Percentiles rank a stretch among this genome's conserved stretches.
Evolutionary conservation across 2,888 invertebrate species (phyloP).

Genomic region (Pantelozetes paolii): DNA sequence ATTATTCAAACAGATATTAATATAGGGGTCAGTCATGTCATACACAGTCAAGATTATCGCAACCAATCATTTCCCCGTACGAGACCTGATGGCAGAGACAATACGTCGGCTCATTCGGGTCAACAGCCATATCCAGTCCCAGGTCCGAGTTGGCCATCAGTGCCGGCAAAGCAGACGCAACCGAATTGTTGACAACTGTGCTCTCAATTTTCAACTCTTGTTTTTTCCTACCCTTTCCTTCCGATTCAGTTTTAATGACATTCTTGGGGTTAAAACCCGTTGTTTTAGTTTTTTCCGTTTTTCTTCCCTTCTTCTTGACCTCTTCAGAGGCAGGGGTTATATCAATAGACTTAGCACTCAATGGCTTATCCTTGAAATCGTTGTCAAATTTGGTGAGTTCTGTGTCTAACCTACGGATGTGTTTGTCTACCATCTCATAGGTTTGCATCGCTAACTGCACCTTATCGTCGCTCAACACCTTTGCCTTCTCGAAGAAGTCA

Average conservation of each 20-base stretch:
- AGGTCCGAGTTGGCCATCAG: conserved; percentile 21
- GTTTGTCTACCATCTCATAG: conserved; percentile 94
- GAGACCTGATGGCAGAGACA: conserved; percentile 96
- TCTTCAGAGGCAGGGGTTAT: conserved; percentile 44
- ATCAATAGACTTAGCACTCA: background rate
- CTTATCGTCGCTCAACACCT: conserved; percentile 94
- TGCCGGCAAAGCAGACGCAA: background rate
- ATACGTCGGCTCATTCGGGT: conserved; percentile 98
- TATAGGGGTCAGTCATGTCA: background rate
- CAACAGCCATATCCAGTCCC: conserved; percentile 62
- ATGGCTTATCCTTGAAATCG: conserved; percentile 83
- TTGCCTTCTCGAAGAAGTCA: conserved; percentile 87
- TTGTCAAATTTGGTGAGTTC: conserved; percentile 94
- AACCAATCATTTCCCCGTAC: conserved; percentile 94
- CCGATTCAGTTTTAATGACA: conserved; percentile 31
- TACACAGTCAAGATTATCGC: conserved; percentile 73
- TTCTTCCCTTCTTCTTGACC: conserved; percentile 47
- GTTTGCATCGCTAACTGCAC: conserved; percentile 96
- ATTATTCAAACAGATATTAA: background rate
- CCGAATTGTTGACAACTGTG: background rate
- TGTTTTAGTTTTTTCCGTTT: conserved; percentile 10
- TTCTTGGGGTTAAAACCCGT: conserved; percentile 35
- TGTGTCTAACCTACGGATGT: conserved; percentile 89
- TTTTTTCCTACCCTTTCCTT: conserved; percentile 11
- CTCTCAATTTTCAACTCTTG: background rate